Base-by-base conservation (phyloP, 1,140 invertebrate genomes). In the Drosophila kepulauana region DNA sequence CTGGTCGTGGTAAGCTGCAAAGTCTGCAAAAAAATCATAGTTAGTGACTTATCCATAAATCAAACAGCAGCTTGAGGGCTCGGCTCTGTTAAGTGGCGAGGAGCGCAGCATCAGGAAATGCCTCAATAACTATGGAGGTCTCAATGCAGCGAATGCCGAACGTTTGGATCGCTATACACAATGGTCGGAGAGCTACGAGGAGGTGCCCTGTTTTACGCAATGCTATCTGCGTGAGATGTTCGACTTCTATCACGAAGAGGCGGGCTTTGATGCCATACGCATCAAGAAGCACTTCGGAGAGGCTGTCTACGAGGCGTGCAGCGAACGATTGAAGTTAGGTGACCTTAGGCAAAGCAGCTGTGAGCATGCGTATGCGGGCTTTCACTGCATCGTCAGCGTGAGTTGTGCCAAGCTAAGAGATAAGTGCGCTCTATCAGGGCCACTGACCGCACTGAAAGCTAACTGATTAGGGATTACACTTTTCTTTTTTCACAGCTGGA, bases 351-450 rank as follows among this genome's bases (percentile, higher is more conserved):
- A 63, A 7, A 80, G 85, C 58, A 84, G 64, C 38, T 92, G 91
- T 49, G 64, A 79, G 16, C 75, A 84, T 28, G 91, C 91, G 25
- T 92, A 86, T 66, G 75, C 52, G 45, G 91, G 84, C 30, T 92
- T 92, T 49, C 91, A 92, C 51, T 92, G 91, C 51, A 62, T 92
- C 59, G 75, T 78, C 35, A 89, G 68, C 25, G 91, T 92, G 71
- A 91, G 91, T 90, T 25, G 25, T 43, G 38, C 13, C 3, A 43
- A 43, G 65, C 82, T 72, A 82, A 73, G 62, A 61, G 63, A 65
- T 54, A 65, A 54, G 38, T n/a, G 41, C 8, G 28, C 58, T 25
- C 20, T 25, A 25, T 25, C 20, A 25, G 8, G 5, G 41, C 45
- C 78, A 85, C 15, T 70, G 74, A 71, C 62, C 73, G 45, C 4